phyloP scores from a whole-genome alignment of 2,113 vertebrate genomes.

The Melospiza melodia region DNA sequence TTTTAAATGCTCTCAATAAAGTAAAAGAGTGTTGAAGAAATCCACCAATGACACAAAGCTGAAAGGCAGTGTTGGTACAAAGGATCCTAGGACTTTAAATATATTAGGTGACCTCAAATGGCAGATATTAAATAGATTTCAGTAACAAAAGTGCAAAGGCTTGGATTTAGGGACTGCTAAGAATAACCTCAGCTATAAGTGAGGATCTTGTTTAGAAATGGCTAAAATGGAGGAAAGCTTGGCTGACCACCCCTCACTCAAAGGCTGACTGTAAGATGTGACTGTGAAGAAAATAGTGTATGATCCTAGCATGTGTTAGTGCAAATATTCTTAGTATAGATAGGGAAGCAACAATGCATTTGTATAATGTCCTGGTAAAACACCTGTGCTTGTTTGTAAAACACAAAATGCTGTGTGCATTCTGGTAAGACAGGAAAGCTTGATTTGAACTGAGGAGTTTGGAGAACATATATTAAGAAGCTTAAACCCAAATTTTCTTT shows the following conservation, averaged over 20 bases:
- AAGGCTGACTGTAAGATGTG: not conserved
- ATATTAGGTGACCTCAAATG: not conserved
- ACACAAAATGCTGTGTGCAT: not conserved
- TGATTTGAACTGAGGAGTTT: not conserved
- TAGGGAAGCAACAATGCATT: not conserved
- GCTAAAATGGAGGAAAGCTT: not conserved
- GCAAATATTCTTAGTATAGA: not conserved
- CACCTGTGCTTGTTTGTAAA: too few relatives aligned
- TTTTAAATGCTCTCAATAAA: conserved; percentile 11
- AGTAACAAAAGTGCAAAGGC: not conserved
- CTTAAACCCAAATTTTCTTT: conserved; percentile 19
- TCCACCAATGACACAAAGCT: not conserved
- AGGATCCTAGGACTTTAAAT: not conserved
- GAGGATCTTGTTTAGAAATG: not conserved
- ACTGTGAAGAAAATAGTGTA: not conserved
- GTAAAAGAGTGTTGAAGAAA: not conserved
- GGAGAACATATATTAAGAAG: not conserved
- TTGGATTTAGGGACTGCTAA: not conserved
- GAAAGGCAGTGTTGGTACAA: not conserved
- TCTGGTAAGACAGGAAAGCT: not conserved
- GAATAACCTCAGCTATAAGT: not conserved
- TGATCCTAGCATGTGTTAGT: not conserved
- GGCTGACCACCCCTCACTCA: not conserved
- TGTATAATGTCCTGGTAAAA: not conserved
- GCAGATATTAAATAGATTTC: not conserved